Percentiles rank a stretch among this genome's conserved stretches.
Evolutionary conservation across 2,888 invertebrate species (phyloP).

Genomic region (Cactoblastis cactorum): DNA sequence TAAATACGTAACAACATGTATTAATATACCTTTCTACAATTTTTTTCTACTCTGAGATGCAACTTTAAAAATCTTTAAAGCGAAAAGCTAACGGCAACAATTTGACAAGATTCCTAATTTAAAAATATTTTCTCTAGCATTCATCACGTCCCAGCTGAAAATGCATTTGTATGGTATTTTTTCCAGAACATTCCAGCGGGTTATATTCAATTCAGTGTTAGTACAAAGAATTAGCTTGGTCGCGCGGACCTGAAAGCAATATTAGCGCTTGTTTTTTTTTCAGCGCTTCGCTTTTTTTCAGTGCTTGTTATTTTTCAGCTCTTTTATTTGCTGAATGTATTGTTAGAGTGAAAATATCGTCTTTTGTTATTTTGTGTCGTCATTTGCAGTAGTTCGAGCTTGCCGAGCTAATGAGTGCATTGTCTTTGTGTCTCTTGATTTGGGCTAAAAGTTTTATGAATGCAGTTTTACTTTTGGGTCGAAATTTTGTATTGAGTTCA

Average conservation of each 20-base stretch:
- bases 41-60: too few relatives aligned
- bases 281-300: background rate
- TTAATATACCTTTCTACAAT: too few relatives aligned
- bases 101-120: too few relatives aligned
- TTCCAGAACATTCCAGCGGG: background rate
- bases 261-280: background rate
- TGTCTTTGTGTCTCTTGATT: slow-evolving; percentile 39
- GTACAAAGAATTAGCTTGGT: slow-evolving; percentile 2
- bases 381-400: background rate
- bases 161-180: background rate
- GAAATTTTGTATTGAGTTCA: too few relatives aligned
- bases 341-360: background rate
- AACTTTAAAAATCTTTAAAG: too few relatives aligned
- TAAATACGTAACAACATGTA: too few relatives aligned
- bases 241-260: background rate
- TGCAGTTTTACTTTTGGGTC: too few relatives aligned
- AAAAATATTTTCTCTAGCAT: background rate
- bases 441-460: background rate
- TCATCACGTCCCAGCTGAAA: background rate
- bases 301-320: background rate
- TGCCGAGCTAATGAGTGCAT: slow-evolving; percentile 18
- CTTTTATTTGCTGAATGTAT: background rate
- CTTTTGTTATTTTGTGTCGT: background rate
- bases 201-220: background rate
- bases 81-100: too few relatives aligned